Base-by-base conservation (phyloP, 92 coral and sea anemone species). In the Desmophyllum pertusum region DNA sequence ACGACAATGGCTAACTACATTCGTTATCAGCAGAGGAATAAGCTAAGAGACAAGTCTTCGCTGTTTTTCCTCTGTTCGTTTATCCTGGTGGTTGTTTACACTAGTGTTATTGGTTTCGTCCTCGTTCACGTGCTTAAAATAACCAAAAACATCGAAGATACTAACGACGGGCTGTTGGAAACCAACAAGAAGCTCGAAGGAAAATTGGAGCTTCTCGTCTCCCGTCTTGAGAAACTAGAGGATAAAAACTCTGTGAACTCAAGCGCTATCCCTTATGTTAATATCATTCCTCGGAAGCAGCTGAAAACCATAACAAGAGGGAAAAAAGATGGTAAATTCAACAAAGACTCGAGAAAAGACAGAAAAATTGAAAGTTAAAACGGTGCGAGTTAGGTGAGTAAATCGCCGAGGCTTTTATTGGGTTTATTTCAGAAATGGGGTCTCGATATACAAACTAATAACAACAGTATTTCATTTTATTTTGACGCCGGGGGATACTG, bases 21-120 rank as follows among this genome's bases (percentile, higher is more conserved):
- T 59, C 86, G 79, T 39, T 82, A 82, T 31, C 70, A 82, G 64
- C 79, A 82, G 40, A 73, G 35, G 21, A 82, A 82, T 30, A 82
- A 76, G 79, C 79, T 82, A 25, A 66, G 86, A 55, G 86, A 82
- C 43, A 82, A 82, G 46, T 82, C 86, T 14, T 51, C 85, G 70
- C 61, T 82, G 13, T 82, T 82, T 82, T 82, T 82, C 55, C 86
- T 82, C 50, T 72, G 78, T 17, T 82, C 86, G 13, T 82, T 82
- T 55, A 59, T 73, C 33, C 86, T 82, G 31, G 86, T 82, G 38
- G 86, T 82, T 40, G 71, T 82, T 57, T 82, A 82, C 61, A 82
- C 86, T 33, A 82, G 70, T 18, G 86, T 70, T 59, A 82, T 82
- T 43, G 86, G 86, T 11, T 70, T 82, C 45, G 86, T 82, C 30